Conservation (phyloP, 2,888 invertebrate species). For the Dione vanillae region DNA sequence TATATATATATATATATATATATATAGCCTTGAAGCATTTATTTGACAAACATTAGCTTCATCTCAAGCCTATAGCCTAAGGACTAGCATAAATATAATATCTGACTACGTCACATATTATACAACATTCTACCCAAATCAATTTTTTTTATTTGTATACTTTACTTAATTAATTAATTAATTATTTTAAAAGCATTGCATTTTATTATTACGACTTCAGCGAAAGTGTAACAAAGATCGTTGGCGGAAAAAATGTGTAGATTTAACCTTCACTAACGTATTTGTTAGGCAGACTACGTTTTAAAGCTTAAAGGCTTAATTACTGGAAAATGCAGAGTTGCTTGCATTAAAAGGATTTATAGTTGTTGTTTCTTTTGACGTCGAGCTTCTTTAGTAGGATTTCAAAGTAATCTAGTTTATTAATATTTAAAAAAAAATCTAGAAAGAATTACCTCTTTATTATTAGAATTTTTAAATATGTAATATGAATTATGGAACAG, state of each 20-base stretch:
- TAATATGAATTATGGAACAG: too few species aligned
- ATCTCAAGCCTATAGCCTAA: too few species aligned
- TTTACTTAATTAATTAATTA: too few species aligned
- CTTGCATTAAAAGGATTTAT: not conserved
- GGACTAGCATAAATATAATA: too few species aligned
- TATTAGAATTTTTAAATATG: too few species aligned
- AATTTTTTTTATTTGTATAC: not conserved
- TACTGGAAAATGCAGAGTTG: constrained; percentile 1
- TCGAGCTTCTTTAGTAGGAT: not conserved
- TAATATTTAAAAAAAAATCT: not conserved
- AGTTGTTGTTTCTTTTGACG: not conserved
- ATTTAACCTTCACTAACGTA: constrained; percentile 3
- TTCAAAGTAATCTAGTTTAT: not conserved
- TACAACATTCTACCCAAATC: not conserved
- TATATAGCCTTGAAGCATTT: too few species aligned
- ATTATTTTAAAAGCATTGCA: constrained; percentile 9
- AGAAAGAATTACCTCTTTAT: too few species aligned
- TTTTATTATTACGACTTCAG: not conserved
- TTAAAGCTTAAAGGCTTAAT: constrained; percentile 5
- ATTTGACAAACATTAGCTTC: too few species aligned
- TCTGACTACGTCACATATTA: too few species aligned
- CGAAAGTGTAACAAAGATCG: not conserved
- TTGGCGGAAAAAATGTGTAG: not conserved
- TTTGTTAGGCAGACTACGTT: not conserved
- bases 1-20: too few species aligned